Evolutionary conservation across 2,113 vertebrate genomes (phyloP), one percentile per base, ranked within the genome.

Genomic region (Rhineura floridana): DNA sequence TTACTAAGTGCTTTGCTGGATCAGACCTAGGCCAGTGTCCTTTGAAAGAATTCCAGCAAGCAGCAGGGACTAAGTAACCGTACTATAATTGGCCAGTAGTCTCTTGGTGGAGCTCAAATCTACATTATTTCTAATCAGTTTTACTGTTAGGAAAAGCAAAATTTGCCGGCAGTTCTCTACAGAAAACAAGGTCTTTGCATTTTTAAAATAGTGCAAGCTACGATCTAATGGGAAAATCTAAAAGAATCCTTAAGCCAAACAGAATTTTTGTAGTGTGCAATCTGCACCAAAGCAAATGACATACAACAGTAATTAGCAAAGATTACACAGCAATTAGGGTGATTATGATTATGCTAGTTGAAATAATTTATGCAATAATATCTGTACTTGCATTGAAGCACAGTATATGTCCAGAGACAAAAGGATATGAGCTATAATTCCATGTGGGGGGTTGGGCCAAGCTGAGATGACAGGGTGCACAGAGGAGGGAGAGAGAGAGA

Each of bases 291-390:
- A 94, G 96, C 95, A 96, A 97, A 97, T 96, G 96, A 97, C 95
- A 96, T 89, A 96, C 96, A 97, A 96, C 96, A 96, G 95, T 95
- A 96, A 97, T 97, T 96, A 97, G 95, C 0, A 72, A 91, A 95
- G 95, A 97, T 97, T 97, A 95, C 95, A 96, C 72, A 95, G 96
- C 96, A 96, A 97, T 97, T 97, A 97, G 95, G 95, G 94, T 96
- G 95, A 96, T 92, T 94, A 96, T 94, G 94, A 95, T 96, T 97
- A 95, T 93, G 95, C 92, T 94, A 91, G 95, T 90, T 93, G 94
- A 96, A 96, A 95, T 90, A 86, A 94, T 95, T 96, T 94, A 90
- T 95, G 97, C 94, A 94, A 95, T 96, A 96, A 97, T 95, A 94
- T 93, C 95, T 91, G 55, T 28, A 63, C 92, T 92, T 93, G 93